These are phyloP conservation scores for Temnothorax longispinosus DNA, from an alignment of 1,140 invertebrate genomes.

Conservation along the genomic window DNA sequence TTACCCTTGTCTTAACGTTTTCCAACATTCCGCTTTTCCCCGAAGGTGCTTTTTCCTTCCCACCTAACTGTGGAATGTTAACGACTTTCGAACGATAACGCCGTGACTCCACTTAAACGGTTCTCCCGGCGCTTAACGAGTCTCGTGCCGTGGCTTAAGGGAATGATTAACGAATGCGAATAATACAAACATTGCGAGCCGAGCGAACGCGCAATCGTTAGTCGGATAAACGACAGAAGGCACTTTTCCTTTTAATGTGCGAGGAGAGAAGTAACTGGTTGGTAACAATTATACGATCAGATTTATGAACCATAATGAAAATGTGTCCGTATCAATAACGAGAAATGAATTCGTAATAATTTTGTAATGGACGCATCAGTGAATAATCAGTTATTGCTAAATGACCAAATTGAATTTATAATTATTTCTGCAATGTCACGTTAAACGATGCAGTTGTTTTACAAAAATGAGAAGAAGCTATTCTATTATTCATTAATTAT, in stretches of 20 bases:
- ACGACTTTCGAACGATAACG: constrained; percentile 66
- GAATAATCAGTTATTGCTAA: background rate
- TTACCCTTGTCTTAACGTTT: background rate
- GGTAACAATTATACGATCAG: background rate
- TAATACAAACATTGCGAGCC: constrained; percentile 53
- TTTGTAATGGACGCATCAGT: background rate
- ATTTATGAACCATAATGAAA: constrained; percentile 1
- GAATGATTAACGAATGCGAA: constrained; percentile 56
- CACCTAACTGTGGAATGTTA: constrained; percentile 57
- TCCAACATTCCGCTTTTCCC: constrained; percentile 3
- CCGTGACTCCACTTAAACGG: constrained; percentile 53
- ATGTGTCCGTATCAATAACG: background rate
- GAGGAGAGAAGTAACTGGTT: background rate
- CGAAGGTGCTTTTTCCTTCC: background rate
- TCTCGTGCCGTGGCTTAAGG: constrained; percentile 49
- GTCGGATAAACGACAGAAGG: constrained; percentile 44
- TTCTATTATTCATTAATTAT: constrained; percentile 1
- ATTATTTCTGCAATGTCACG: background rate
- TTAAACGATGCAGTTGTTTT: background rate
- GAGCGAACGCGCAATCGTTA: constrained; percentile 27
- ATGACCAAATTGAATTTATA: background rate
- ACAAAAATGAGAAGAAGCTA: background rate
- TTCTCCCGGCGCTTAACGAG: constrained; percentile 58
- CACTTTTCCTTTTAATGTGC: constrained; percentile 32
- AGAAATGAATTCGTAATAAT: constrained; percentile 26